Percentiles rank a stretch among this genome's conserved stretches.
These are phyloP conservation scores for Cyclargus thomasi DNA, from an alignment of 1,140 invertebrate species.

Conservation along the genomic window DNA sequence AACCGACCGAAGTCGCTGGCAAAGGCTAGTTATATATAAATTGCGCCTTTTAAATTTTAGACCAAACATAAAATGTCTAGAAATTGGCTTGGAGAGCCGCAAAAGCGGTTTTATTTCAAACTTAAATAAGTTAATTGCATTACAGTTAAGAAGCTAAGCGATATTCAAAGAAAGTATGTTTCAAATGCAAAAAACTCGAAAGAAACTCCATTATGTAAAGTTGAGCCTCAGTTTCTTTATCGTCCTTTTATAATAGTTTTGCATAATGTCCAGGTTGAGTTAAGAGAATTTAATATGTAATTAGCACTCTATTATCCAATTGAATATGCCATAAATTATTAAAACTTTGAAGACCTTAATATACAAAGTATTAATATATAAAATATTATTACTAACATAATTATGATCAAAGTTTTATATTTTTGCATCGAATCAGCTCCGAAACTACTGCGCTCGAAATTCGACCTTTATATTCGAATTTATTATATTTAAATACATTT, in stretches of 20 bases:
- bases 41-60: too few relatives aligned
- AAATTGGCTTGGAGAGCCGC: background rate
- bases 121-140: background rate
- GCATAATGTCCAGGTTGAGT: background rate
- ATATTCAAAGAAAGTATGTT: slow-evolving; percentile 2
- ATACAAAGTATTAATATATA: too few relatives aligned
- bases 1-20: too few relatives aligned
- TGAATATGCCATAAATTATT: background rate
- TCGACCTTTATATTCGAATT: too few relatives aligned
- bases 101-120: background rate
- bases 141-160: background rate
- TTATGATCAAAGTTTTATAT: too few relatives aligned
- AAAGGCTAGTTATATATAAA: too few relatives aligned
- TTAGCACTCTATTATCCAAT: background rate
- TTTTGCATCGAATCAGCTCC: too few relatives aligned
- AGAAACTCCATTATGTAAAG: background rate
- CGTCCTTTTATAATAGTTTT: background rate
- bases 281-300: slow-evolving; percentile 1
- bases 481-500: too few relatives aligned
- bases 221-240: background rate
- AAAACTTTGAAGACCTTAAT: too few relatives aligned
- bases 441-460: too few relatives aligned
- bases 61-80: too few relatives aligned
- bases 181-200: background rate
- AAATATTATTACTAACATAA: too few relatives aligned